Conservation (phyloP, 2,797 vertebrate genomes). For the Melanitta fusca region DNA sequence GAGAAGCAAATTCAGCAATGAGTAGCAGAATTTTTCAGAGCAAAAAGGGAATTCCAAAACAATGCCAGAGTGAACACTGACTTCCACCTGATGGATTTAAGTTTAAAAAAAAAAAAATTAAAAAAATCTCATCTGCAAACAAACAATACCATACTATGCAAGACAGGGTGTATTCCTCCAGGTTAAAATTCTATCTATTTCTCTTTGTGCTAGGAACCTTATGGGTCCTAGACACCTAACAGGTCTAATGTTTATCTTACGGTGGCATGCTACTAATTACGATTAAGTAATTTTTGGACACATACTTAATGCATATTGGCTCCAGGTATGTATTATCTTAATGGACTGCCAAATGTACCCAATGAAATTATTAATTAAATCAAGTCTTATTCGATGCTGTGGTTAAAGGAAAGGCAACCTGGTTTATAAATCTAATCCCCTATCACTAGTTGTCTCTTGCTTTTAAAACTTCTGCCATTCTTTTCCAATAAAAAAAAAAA, state of each 20-base stretch:
- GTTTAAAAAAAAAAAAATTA: background rate
- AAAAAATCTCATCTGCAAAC: too few relatives aligned
- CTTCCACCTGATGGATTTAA: background rate
- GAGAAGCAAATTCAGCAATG: background rate
- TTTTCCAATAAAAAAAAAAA: constrained; percentile 29
- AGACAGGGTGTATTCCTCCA: background rate
- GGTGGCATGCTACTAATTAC: constrained; percentile 2
- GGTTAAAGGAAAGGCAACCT: constrained; percentile 13
- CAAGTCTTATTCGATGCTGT: background rate
- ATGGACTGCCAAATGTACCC: constrained; percentile 24
- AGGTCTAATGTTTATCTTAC: constrained; percentile 9
- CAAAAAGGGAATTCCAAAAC: background rate
- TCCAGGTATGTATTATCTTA: background rate
- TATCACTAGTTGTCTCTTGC: background rate
- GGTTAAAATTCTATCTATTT: background rate
- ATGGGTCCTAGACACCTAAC: background rate
- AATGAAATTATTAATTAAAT: constrained; percentile 55
- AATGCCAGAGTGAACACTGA: background rate
- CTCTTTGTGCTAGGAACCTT: background rate
- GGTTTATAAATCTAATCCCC: constrained; percentile 17
- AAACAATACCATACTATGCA: fast-evolving
- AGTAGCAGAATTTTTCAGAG: background rate
- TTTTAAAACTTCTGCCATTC: background rate
- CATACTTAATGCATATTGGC: constrained; percentile 6
- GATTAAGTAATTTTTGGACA: constrained; percentile 44